Evolutionary conservation across 1,140 invertebrate species (phyloP).

Genomic region (Myzus persicae): DNA sequence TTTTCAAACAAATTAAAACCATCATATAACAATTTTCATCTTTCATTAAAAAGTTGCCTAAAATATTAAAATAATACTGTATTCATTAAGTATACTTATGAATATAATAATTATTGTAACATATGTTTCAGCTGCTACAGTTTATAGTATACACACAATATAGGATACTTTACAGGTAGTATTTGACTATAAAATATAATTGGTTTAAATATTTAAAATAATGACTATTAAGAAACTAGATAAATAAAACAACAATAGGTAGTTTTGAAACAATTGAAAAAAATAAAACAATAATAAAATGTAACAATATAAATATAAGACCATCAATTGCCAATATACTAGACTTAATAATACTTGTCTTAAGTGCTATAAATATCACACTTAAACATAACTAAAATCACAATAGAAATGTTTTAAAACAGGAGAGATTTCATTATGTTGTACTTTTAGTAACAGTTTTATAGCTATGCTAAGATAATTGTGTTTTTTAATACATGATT

Average conservation of each 20-base stretch:
- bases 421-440: conserved; percentile 40
- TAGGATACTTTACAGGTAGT: conserved; percentile 41
- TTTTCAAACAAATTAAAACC: conserved; percentile 48
- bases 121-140: conserved; percentile 43
- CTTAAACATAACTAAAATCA: conserved; percentile 57
- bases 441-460: conserved; percentile 36
- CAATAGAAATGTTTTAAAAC: conserved; percentile 46
- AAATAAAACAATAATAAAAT: conserved; percentile 55
- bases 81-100: conserved; percentile 51
- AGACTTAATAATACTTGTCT: conserved; percentile 54
- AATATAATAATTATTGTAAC: conserved; percentile 50
- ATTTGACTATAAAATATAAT: conserved; percentile 50
- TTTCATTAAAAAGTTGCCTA: conserved; percentile 34
- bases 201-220: conserved; percentile 51
- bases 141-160: conserved; percentile 44
- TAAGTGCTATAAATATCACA: conserved; percentile 43
- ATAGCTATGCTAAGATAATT: conserved; percentile 15
- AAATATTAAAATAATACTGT: conserved; percentile 55
- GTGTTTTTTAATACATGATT: conserved; percentile 30
- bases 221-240: conserved; percentile 57
- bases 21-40: conserved; percentile 39
- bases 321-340: conserved; percentile 32
- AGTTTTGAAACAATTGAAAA: conserved; percentile 33
- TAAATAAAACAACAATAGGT: conserved; percentile 48
- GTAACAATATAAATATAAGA: conserved; percentile 57